phyloP scores from a whole-genome alignment of 2,888 invertebrate species.

The Apodemia zela region DNA sequence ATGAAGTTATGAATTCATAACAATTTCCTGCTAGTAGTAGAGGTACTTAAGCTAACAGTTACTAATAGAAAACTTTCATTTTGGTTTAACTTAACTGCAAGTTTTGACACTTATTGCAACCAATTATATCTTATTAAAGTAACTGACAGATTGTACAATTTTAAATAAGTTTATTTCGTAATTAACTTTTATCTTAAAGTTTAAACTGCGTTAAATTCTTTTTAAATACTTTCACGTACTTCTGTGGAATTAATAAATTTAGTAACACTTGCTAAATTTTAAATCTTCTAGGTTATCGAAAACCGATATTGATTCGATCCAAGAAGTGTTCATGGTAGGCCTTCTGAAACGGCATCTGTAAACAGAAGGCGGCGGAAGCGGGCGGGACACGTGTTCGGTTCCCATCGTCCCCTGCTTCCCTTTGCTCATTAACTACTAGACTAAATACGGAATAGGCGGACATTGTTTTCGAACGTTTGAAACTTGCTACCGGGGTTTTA shows the following conservation, averaged over 20 bases:
- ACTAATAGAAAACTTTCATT: too few species aligned
- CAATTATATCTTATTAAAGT: too few species aligned
- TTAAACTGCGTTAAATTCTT: too few species aligned
- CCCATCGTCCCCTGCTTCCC: conserved; percentile 42
- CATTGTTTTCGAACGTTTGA: conserved; percentile 26
- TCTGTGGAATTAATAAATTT: not conserved
- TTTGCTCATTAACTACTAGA: conserved; percentile 45
- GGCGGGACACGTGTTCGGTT: conserved; percentile 53
- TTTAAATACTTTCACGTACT: too few species aligned
- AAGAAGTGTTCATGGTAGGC: not conserved
- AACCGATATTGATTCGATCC: not conserved
- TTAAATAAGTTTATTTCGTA: not conserved
- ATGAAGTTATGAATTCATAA: too few species aligned
- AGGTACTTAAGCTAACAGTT: too few species aligned
- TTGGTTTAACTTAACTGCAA: too few species aligned
- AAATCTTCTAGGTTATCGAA: not conserved
- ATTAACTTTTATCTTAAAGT: not conserved
- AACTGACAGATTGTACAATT: not conserved
- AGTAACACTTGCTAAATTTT: not conserved
- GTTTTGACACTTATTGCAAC: too few species aligned
- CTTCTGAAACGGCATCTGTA: conserved; percentile 25
- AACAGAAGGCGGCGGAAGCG: conserved; percentile 50
- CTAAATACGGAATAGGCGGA: conserved; percentile 42
- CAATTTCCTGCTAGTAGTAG: too few species aligned
- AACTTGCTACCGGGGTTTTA: conserved; percentile 9